A percentile compares a stretch with the other conserved stretches of the same genome.
Conservation (phyloP, 1,140 invertebrate species). For the Listronotus oregonensis region DNA sequence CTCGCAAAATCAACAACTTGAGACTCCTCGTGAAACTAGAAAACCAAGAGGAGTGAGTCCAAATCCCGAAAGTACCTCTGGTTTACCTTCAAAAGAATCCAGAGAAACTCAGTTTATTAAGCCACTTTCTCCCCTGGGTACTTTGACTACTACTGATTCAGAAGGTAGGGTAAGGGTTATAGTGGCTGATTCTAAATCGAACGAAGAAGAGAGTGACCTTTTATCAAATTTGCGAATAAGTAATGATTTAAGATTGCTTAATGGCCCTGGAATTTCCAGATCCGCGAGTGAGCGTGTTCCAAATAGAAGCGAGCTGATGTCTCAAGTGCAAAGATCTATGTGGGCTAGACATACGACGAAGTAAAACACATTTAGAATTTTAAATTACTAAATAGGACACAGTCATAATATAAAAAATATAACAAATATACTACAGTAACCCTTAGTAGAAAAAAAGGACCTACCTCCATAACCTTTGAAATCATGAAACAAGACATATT, state of each 20-base stretch:
- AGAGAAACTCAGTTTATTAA: slow-evolving; percentile 64
- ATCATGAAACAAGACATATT: too few species aligned
- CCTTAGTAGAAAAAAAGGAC: too few species aligned
- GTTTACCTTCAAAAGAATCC: background rate
- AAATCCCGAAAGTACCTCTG: slow-evolving; percentile 10
- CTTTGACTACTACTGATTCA: slow-evolving; percentile 63
- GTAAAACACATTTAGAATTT: slow-evolving; percentile 56
- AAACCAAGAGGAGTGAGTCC: slow-evolving; percentile 30
- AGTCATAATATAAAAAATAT: too few species aligned
- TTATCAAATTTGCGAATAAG: slow-evolving; percentile 58
- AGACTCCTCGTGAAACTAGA: background rate
- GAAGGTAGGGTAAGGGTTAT: slow-evolving; percentile 63
- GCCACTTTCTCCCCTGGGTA: slow-evolving; percentile 68
- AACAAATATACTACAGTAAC: too few species aligned
- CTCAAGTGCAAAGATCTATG: slow-evolving; percentile 75
- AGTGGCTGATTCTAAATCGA: slow-evolving; percentile 57
- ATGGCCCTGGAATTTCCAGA: slow-evolving; percentile 69
- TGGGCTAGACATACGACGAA: slow-evolving; percentile 88
- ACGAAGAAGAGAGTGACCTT: slow-evolving; percentile 46
- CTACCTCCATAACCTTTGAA: too few species aligned
- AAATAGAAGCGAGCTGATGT: slow-evolving; percentile 80
- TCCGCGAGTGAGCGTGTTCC: slow-evolving; percentile 84
- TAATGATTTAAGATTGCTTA: slow-evolving; percentile 47
- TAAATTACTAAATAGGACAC: too few species aligned
- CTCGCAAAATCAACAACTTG: background rate